These are phyloP conservation scores for Xiphias gladius DNA, from an alignment of 2,113 vertebrate genomes.

Conservation along the genomic window DNA sequence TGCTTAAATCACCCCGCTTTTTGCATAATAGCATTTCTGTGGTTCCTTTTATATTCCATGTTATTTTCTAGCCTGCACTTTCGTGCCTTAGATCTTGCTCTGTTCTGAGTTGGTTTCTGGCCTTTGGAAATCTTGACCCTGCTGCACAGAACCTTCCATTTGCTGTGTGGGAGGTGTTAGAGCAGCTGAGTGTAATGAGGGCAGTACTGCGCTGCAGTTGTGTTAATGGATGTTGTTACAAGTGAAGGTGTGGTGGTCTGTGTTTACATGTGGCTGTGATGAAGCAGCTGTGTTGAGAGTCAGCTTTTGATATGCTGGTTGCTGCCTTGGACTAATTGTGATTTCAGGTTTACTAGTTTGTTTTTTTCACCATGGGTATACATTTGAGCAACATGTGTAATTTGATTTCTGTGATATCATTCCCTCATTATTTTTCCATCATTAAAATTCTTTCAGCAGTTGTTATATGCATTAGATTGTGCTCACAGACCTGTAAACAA, in stretches of 20 bases:
- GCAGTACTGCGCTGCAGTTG: conserved; percentile 15
- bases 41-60: conserved; percentile 51
- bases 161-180: conserved; percentile 19
- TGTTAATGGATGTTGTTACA: conserved; percentile 11
- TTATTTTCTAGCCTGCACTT: conserved; percentile 36
- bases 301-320: conserved; percentile 44
- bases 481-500: conserved; percentile 20
- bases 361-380: background rate
- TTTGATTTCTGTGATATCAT: conserved; percentile 7
- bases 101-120: conserved; percentile 18
- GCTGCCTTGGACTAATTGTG: conserved; percentile 25
- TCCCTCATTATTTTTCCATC: background rate
- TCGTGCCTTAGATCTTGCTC: conserved; percentile 40
- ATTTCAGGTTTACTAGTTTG: conserved; percentile 55
- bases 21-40: conserved; percentile 59
- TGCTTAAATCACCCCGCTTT: conserved; percentile 38
- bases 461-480: conserved; percentile 3
- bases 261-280: conserved; percentile 58
- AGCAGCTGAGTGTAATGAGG: conserved; percentile 34
- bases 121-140: conserved; percentile 26
- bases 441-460: conserved; percentile 37
- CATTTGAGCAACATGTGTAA: conserved; percentile 32
- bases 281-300: conserved; percentile 41
- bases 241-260: conserved; percentile 52
- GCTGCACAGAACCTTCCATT: conserved; percentile 17